phyloP scores from a whole-genome alignment of 92 coral and sea anemone genomes.

The Zoanthus sociatus region DNA sequence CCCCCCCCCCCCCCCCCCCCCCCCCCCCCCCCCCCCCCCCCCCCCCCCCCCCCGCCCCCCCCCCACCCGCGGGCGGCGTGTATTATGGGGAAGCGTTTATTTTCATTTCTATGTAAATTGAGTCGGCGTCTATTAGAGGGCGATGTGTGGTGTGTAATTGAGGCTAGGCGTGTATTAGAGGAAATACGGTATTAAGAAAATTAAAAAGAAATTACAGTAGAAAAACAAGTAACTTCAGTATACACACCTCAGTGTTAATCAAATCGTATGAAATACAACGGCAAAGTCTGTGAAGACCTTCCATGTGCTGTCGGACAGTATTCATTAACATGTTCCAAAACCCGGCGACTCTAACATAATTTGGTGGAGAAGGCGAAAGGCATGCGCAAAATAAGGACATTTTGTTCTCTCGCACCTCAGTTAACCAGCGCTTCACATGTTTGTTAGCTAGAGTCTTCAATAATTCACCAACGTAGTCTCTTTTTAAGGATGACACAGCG shows the following conservation, averaged over 20 bases:
- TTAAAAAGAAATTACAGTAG: too few species aligned
- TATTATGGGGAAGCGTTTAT: too few species aligned
- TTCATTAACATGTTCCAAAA: slow-evolving; percentile 86
- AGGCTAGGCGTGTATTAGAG: too few species aligned
- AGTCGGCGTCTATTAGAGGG: too few species aligned
- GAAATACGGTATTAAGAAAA: too few species aligned
- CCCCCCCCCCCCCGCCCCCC: too few species aligned
- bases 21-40: too few species aligned
- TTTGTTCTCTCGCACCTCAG: slow-evolving; percentile 82
- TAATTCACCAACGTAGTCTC: slow-evolving; percentile 88
- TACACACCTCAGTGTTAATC: slow-evolving; percentile 81
- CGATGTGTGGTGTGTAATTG: too few species aligned
- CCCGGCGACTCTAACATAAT: slow-evolving; percentile 88
- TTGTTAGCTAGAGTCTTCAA: slow-evolving; percentile 89
- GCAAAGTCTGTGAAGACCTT: slow-evolving; percentile 93
- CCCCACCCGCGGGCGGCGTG: too few species aligned
- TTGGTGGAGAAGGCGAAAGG: slow-evolving; percentile 89
- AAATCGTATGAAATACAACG: slow-evolving; percentile 89
- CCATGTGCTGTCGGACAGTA: slow-evolving; percentile 84
- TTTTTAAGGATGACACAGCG: slow-evolving; percentile 81
- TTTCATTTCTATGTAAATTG: too few species aligned
- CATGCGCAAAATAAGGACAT: slow-evolving; percentile 90
- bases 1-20: too few species aligned
- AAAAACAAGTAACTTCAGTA: background rate
- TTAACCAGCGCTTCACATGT: slow-evolving; percentile 94